Percentiles rank a stretch among this genome's conserved stretches.
Conservation (phyloP, 1,140 invertebrate genomes). For the Brachionus rubens region DNA sequence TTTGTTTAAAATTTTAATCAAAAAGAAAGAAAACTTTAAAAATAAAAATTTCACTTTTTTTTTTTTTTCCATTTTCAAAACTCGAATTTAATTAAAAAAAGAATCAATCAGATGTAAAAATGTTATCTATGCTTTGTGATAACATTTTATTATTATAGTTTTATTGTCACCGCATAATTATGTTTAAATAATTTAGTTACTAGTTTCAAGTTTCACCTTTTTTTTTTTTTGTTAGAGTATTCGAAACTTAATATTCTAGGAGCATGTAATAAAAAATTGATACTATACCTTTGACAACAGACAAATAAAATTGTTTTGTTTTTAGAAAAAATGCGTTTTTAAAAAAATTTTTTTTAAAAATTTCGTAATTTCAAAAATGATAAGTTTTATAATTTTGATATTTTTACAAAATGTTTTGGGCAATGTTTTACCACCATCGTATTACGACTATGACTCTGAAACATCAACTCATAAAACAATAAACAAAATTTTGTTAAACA, state of each 20-base stretch:
- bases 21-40: too few species aligned
- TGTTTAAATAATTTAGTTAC: too few species aligned
- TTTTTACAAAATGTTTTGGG: background rate
- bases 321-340: background rate
- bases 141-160: too few species aligned
- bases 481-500: background rate
- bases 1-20: too few species aligned
- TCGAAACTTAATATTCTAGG: background rate
- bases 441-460: background rate
- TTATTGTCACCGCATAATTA: too few species aligned
- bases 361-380: too few species aligned
- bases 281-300: background rate
- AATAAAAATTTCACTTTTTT: too few species aligned
- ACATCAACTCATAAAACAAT: background rate
- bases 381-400: too few species aligned
- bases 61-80: too few species aligned
- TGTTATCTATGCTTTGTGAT: too few species aligned
- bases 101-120: too few species aligned
- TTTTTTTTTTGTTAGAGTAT: background rate
- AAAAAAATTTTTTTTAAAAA: background rate
- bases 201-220: background rate
- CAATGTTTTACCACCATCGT: background rate
- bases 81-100: too few species aligned
- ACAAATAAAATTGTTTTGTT: background rate
- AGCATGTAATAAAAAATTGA: background rate